Evolutionary conservation across 2,113 vertebrate genomes (phyloP), one percentile per base, ranked within the genome.

Genomic region (Lophotis ruficrista): DNA sequence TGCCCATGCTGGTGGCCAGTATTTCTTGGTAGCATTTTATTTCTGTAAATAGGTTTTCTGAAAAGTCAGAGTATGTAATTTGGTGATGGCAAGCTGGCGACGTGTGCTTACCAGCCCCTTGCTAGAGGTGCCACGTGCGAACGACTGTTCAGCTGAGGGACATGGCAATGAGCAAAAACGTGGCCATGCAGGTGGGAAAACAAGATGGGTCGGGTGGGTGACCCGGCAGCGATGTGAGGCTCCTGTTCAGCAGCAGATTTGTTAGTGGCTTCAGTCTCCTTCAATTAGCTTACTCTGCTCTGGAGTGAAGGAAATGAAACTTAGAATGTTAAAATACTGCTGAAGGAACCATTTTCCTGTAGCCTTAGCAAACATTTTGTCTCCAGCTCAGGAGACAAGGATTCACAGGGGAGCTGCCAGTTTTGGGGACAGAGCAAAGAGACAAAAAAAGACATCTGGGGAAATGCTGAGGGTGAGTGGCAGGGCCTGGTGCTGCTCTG

Each of bases 111-210:
- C 41, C 30, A 56, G 9, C 15, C 30, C 20, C 4, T 22, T 7
- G 14, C 25, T 28, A 17, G 23, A 27, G 25, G 21, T 14, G 38
- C 33, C 0, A 0, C 0, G 21, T 2, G 7, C 1, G 16, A 58
- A 37, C 0, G 7, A n/a, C 28, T 30, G 24, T 14, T 66, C 28
- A 38, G 25, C 30, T 64, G 54, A 69, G 38, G 31, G 17, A 48
- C 0, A 0, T 6, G 10, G 28, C 30, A 6, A 20, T 3, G 28
- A 41, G 43, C 4, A 1, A 33, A 33, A 41, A 17, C 9, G 10
- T 15, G 12, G 14, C 8, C 0, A 1, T 3, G 9, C 21, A 15
- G 14, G 27, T 41, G 30, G 14, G 41, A 30, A 38, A 35, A 25
- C 2, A 8, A 9, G 33, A 23, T 6, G 14, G 13, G 45, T 27